A percentile compares a stretch with the other conserved stretches of the same genome.
Conservation (phyloP, 1,140 invertebrate genomes). For the Trachymyrmex cornetzi region DNA sequence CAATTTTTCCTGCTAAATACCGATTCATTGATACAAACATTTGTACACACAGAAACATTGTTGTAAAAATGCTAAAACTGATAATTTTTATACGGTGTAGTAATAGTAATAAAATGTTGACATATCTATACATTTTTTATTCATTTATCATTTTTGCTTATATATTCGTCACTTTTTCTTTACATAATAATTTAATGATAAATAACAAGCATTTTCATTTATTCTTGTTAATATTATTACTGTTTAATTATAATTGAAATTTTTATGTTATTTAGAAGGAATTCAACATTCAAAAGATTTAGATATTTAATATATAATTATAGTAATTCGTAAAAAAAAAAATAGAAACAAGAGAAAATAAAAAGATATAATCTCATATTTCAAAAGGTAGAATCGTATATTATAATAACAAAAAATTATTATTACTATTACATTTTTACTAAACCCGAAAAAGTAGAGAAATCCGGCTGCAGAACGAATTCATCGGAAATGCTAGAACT, state of each 20-base stretch:
- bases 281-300: neutral
- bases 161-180: neutral
- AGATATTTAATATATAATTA: neutral
- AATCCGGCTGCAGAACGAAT: neutral
- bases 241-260: neutral
- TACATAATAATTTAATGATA: neutral
- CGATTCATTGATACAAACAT: neutral
- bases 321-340: neutral
- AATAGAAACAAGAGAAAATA: neutral
- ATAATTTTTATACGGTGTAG: neutral
- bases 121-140: too few relatives aligned
- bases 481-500: neutral
- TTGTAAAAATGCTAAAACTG: slow-evolving; percentile 2
- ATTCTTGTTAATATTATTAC: neutral
- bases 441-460: neutral
- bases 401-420: too few relatives aligned
- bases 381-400: too few relatives aligned
- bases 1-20: too few relatives aligned
- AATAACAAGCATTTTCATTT: neutral
- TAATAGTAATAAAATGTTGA: neutral
- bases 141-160: neutral
- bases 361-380: neutral
- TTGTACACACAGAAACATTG: neutral
- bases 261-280: neutral
- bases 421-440: neutral